phyloP scores from a whole-genome alignment of 2,113 vertebrate genomes.

The Corythaixoides concolor region DNA sequence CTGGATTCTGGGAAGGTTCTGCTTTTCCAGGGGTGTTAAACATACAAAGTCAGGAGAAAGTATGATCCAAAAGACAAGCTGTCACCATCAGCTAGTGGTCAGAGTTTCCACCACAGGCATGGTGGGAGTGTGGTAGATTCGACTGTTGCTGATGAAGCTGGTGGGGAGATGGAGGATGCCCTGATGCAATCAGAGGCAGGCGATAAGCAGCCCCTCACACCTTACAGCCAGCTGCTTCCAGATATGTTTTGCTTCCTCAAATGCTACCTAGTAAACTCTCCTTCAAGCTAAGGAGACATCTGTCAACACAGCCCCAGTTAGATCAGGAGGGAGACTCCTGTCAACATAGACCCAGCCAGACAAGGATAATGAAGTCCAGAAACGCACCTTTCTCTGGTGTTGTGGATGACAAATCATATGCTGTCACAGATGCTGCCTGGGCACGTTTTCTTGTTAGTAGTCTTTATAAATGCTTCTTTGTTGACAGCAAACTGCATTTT shows the following conservation, averaged over 20 bases:
- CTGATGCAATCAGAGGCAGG: background rate
- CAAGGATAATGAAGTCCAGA: background rate
- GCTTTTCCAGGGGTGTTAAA: background rate
- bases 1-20: background rate
- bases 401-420: background rate
- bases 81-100: background rate
- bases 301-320: background rate
- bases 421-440: background rate
- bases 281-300: background rate
- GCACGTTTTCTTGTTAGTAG: background rate
- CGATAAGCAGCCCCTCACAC: background rate
- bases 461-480: background rate
- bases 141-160: accelerated
- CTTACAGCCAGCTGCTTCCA: background rate
- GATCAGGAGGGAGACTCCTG: too few relatives aligned
- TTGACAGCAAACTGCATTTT: background rate
- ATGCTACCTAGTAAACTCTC: background rate
- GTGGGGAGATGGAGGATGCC: background rate
- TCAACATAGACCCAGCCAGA: background rate
- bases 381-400: background rate
- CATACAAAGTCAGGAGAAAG: background rate
- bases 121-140: background rate
- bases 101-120: background rate
- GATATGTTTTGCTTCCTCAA: background rate
- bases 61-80: background rate